Conservation (phyloP, 1,140 invertebrate species). For the Antheraea pernyi region DNA sequence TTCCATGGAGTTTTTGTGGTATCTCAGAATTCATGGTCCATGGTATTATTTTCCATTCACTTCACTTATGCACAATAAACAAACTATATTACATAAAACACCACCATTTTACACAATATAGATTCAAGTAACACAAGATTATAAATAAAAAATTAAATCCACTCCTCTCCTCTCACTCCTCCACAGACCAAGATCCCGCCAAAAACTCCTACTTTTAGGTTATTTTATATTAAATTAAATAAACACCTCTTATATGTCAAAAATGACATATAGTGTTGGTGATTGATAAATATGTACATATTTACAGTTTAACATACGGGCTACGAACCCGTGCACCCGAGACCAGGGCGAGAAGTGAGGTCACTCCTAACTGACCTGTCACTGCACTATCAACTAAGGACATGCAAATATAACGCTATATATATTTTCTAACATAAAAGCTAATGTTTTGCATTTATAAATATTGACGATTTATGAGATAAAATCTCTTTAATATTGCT, state of each 20-base stretch:
- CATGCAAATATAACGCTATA: background rate
- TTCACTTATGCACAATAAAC: no score
- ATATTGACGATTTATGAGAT: background rate
- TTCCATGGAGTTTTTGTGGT: no score
- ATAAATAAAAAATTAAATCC: no score
- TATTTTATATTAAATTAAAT: background rate
- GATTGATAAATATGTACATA: background rate
- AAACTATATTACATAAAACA: no score
- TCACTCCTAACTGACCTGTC: background rate
- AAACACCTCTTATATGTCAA: background rate
- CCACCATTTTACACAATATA: no score
- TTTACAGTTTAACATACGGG: background rate
- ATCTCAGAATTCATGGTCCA: no score
- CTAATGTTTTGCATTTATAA: background rate
- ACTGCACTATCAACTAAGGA: background rate
- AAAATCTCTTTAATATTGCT: no score
- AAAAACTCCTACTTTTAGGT: no score
- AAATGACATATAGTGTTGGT: background rate
- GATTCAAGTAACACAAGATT: no score
- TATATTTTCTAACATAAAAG: background rate
- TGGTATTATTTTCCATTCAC: no score
- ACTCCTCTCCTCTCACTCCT: no score
- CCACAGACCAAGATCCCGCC: no score
- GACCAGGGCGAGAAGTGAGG: background rate
- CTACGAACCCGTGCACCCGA: background rate